These are phyloP conservation scores for Azorinus chamasolen DNA, from an alignment of 2,888 invertebrate genomes.

Conservation along the genomic window DNA sequence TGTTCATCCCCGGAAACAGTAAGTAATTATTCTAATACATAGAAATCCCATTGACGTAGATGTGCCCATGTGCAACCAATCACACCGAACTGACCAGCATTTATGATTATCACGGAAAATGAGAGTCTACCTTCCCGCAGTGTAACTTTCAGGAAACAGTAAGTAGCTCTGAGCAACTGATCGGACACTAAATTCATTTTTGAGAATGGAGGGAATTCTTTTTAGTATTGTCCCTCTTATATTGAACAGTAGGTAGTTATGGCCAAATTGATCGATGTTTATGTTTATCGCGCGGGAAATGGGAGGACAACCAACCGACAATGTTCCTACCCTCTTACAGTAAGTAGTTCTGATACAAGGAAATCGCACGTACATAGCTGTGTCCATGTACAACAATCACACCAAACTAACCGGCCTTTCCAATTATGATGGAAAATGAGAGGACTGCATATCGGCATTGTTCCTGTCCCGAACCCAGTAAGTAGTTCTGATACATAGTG, in stretches of 20 bases:
- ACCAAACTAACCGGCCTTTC: conserved; percentile 10
- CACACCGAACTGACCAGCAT: conserved; percentile 4
- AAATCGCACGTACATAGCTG: conserved; percentile 47
- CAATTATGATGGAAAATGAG: conserved; percentile 43
- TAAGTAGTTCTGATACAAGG: conserved; percentile 38
- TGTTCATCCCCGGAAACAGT: neutral
- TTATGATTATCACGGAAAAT: conserved; percentile 38
- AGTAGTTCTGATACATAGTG: conserved; percentile 1
- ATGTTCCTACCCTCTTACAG: too few relatives aligned
- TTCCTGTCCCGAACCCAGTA: neutral
- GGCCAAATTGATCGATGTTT: too few relatives aligned
- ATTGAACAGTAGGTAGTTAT: too few relatives aligned
- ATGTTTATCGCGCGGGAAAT: too few relatives aligned
- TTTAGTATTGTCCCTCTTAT: too few relatives aligned
- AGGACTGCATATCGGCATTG: conserved; percentile 20
- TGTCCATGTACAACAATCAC: conserved; percentile 44
- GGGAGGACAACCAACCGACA: too few relatives aligned
- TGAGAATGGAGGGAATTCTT: too few relatives aligned
- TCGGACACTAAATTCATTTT: too few relatives aligned
- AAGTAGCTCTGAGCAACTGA: too few relatives aligned
- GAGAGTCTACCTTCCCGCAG: conserved; percentile 28
- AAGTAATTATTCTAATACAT: conserved; percentile 9
- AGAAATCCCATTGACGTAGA: conserved; percentile 51
- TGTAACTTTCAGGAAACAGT: too few relatives aligned
- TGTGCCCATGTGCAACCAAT: conserved; percentile 44